Evolutionary conservation across 2,113 vertebrate species (phyloP), one percentile per base, ranked within the genome.

Genomic region (Polyodon spathula): DNA sequence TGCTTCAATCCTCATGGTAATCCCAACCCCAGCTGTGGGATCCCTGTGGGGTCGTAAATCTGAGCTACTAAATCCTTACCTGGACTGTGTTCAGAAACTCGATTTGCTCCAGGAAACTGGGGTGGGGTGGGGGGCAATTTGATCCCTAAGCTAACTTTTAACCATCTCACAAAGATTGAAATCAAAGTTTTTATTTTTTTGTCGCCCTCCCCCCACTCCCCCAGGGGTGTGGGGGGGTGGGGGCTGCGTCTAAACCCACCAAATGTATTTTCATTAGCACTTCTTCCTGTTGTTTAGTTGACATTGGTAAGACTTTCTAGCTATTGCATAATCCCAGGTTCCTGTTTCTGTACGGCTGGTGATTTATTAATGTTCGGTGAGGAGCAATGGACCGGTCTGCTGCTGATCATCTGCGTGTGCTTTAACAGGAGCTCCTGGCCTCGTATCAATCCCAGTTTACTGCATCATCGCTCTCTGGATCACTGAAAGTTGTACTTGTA

Each of bases 41-140:
- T 81, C 82, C 76, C 81, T 64, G 40, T 72, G 68, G 82, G 66
- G 63, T 73, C 70, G 80, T 82, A 78, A 83, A 83, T 79, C 78
- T 67, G 64, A 76, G 73, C 78, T 63, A 60, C 62, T 76, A 75
- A 68, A 76, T 71, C 77, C 67, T 63, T 76, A 83, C 71, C 76
- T 81, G 78, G 77, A 72, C 71, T 68, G 67, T 54, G 15, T 72
- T 79, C 78, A 76, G 65, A 66, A 56, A 59, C 51, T 66, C 44
- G 40, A 66, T 59, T 65, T 65, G 62, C 63, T 37, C 62, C 54
- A 73, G 71, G 67, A 74, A 68, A 58, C 63, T 62, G 62, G 43
- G 43, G 43, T 12, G 12, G 7, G 43, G 43, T 8, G 43, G 71
- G 64, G 68, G 72, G 75, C 77, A 76, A 82, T 70, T 52, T 48